Base-by-base conservation (phyloP, 2,888 invertebrate species). In the Hirtodrosophila duncani region DNA sequence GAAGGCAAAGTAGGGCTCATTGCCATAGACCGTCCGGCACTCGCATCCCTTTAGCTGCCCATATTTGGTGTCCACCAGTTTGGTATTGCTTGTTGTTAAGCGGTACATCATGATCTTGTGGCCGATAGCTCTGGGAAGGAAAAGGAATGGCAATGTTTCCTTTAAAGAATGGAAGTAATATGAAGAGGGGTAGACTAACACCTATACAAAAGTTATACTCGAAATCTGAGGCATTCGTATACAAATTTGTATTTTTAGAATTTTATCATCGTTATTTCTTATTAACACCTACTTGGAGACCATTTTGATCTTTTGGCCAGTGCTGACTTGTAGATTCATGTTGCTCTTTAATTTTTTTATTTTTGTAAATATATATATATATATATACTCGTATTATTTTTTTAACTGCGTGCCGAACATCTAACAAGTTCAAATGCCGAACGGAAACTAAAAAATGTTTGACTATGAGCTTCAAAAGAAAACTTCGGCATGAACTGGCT, bases 1-100 rank as follows among this genome's bases (percentile, higher is more conserved):
- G 41, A 85, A 86, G 1, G 84, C 78, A 24, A 63, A 79, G 36
- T 82, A 86, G 0, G 48, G 5, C 14, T 81, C 77, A 0, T 30
- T 34, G 21, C 69, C 78, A 21, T 82, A 83, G 4, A 71, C 14
- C 3, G 84, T 68, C 18, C 33, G 59, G 0, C 83, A 63, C 20
- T 78, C 80, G 34, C 81, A 63, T 20, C 86, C 86, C 38, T 67
- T 81, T 0, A 85, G 33, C 48, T 74, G 77, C 9, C 86, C 86
- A 36, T 81, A 72, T 18, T 51, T 63, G 2, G 84, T 85, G 8
- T 65, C 50, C 5, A 83, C 37, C 14, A 75, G 52, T 3, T 64
- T 56, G 16, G 71, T 80, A 20, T 84, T 77, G 2, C 64, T 77
- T 1, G 84, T 83, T 33, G 74, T 61, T 20, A 82, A 46, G 1